Base-by-base conservation (phyloP, 2,113 vertebrate species). In the Chauna torquata region DNA sequence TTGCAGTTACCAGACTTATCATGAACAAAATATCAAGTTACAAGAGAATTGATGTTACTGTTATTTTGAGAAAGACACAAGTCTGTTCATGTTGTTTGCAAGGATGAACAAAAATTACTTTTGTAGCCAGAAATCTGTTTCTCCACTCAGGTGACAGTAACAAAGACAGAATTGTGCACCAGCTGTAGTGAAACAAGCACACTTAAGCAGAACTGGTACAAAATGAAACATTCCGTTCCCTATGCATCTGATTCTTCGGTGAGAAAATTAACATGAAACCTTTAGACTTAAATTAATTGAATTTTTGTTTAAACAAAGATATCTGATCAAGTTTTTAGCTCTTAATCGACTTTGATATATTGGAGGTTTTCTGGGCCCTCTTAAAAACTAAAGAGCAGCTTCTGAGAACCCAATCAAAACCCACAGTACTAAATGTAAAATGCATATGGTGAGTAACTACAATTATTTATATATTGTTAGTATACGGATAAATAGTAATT, bases 121-220 rank as follows among this genome's bases (percentile, higher is more conserved):
- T 75, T 94, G 32, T n/a, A 75, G 61, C 83, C 71, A 61, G 69
- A 86, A 89, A 64, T 79, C 78, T 92, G 52, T 64, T 95, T 80
- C 49, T 95, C 17, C 23, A 50, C 30, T 86, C 49, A 44, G 32
- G 17, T 9, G 1, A 47, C 40, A 66, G 30, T 28, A 61, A 49
- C 23, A 59, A 61, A 28, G 16, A 77, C 36, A 81, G 34, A 72
- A 79, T 61, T 92, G 62, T 74, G 34, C 69, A n/a, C 47, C 18
- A 82, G 62, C 30, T 69, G 30, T 3, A 79, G 18, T 36, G 36
- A 90, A 91, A 76, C 20, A 66, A 72, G 27, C 36, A 88, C 24
- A 62, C 4, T 58, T n/a, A 18, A 12, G 47, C 1, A 71, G 44
- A 69, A 65, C 23, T 55, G 78, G 78, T 9, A 17, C 11, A 75